Evolutionary conservation across 2,888 invertebrate species (phyloP), one percentile per base, ranked within the genome.

Genomic region (Choreutis nemorana): DNA sequence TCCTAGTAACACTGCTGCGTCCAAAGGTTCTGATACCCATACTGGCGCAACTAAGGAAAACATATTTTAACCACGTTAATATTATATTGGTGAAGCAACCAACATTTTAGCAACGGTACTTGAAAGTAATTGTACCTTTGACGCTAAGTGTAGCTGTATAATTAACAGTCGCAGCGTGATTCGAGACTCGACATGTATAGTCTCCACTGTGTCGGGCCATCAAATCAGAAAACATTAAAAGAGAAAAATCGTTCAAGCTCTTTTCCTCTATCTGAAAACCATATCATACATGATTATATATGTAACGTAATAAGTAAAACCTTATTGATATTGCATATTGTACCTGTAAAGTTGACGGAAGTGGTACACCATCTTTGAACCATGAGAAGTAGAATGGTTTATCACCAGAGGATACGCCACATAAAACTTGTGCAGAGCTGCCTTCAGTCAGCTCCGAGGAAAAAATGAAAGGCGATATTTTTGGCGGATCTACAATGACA

Each of bases 401-500:
- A 63, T 87, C 87, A 12, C 87, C 87, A 7, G 85, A 81, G 31
- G 87, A 88, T 33, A 90, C 87, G 27, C 87, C 87, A 58, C 91
- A 91, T 6, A 92, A 85, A 32, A 92, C 88, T 59, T 91, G 87
- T 39, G 87, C 89, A 29, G 92, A 77, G 55, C 91, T 87, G 42
- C 91, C 89, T 70, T 93, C 87, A 55, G 89, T 87, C 30, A 91
- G 79, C 55, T 89, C 90, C 45, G 87, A 83, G 0, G 93, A 91
- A 58, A 94, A 94, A 30, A 83, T 84, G 64, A 94, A 93, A 16
- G 91, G 87, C 42, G 91, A 91, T 55, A 93, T 87, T 47, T 91
- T 86, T n/a, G 93, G 93, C 2, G 91, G 91, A 73, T 83, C 86
- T 85, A 55, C 18, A 11, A 14, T 6, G 6, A 10, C 4, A 14